Evolutionary conservation across 2,797 vertebrate genomes (phyloP).

Genomic region (Enteromius anoplus): DNA sequence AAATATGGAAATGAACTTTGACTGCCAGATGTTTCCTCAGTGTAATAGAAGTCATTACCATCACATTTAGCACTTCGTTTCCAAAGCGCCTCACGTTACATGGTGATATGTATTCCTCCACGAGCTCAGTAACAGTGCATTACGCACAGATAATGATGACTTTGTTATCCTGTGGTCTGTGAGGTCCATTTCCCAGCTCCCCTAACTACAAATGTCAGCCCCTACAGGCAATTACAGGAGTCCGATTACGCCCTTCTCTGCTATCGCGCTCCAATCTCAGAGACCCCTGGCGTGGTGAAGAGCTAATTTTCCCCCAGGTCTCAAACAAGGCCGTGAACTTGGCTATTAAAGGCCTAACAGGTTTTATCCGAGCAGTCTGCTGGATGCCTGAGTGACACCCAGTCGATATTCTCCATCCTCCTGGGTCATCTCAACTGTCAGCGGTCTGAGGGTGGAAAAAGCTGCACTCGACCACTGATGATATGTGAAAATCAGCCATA

Average conservation of each 20-base stretch:
- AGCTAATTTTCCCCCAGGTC: conserved; percentile 59
- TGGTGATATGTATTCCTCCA: conserved; percentile 50
- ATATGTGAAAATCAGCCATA: conserved; percentile 1
- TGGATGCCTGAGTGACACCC: conserved; percentile 54
- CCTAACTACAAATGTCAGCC: conserved; percentile 62
- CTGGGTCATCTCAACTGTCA: conserved; percentile 54
- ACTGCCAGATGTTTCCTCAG: conserved; percentile 58
- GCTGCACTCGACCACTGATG: conserved; percentile 41
- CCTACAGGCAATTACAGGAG: conserved; percentile 63
- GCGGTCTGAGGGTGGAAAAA: conserved; percentile 38
- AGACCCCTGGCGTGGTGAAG: conserved; percentile 53
- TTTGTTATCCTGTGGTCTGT: conserved; percentile 61
- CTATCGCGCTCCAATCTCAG: conserved; percentile 57
- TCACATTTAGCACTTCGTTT: conserved; percentile 45
- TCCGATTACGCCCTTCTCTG: conserved; percentile 58
- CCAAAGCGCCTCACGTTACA: conserved; percentile 47
- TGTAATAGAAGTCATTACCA: conserved; percentile 57
- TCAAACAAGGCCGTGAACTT: conserved; percentile 57
- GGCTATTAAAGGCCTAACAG: conserved; percentile 59
- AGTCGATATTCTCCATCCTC: conserved; percentile 54
- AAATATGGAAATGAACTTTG: conserved; percentile 55
- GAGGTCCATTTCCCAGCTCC: conserved; percentile 57
- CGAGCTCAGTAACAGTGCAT: conserved; percentile 43
- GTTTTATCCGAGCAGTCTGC: conserved; percentile 47
- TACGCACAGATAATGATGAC: conserved; percentile 62